Percentiles rank a stretch among this genome's conserved stretches.
Evolutionary conservation across 2,113 vertebrate species (phyloP).

Genomic region (Indicator maculatus): DNA sequence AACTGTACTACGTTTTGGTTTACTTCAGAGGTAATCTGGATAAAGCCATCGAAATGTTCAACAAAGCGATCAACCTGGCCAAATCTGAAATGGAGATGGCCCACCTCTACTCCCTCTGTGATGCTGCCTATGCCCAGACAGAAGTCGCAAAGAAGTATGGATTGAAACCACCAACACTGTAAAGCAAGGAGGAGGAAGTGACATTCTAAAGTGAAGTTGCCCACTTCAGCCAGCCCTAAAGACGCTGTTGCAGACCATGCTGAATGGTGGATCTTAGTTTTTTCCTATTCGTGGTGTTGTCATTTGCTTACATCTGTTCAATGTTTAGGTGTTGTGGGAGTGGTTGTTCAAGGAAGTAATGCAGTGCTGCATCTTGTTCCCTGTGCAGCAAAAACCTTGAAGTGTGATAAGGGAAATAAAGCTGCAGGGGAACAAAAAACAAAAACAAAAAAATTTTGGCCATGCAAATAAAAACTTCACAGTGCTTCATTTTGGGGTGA

Average conservation of each 20-base stretch:
- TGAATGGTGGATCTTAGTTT: constrained; percentile 77
- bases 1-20: not conserved
- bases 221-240: constrained; percentile 72
- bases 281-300: constrained; percentile 76
- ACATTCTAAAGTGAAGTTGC: constrained; percentile 73
- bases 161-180: constrained; percentile 97
- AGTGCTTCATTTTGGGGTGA: constrained; percentile 61
- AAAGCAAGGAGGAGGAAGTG: constrained; percentile 71
- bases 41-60: constrained; percentile 99
- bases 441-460: constrained; percentile 66
- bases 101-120: constrained; percentile 96
- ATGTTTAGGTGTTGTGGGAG: constrained; percentile 77
- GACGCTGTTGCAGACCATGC: constrained; percentile 73
- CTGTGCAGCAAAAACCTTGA: constrained; percentile 61
- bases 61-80: constrained; percentile 98
- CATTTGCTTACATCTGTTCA: constrained; percentile 77
- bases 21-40: constrained; percentile 94
- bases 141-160: constrained; percentile 98
- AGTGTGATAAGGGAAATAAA: constrained; percentile 41
- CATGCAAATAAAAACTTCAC: constrained; percentile 84
- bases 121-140: constrained; percentile 97
- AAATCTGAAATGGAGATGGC: constrained; percentile 99
- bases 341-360: constrained; percentile 70
- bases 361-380: constrained; percentile 68
- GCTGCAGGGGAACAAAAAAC: constrained; percentile 68